A percentile compares a stretch with the other conserved stretches of the same genome.
phyloP scores from a whole-genome alignment of 2,113 vertebrate genomes.

The Malurus alboscapulatus region DNA sequence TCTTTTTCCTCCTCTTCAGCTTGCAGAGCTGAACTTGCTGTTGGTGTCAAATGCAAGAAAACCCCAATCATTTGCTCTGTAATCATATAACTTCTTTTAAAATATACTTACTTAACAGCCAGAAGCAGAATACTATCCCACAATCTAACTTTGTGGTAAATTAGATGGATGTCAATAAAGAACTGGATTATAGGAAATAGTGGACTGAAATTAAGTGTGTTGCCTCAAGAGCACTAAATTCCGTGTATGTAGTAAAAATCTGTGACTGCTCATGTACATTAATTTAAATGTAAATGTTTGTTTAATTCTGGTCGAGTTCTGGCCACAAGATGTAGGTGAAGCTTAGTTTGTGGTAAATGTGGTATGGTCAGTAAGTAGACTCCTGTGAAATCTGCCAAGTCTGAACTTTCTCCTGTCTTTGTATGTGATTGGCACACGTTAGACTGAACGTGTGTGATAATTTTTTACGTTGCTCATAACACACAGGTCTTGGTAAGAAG shows the following conservation, averaged over 20 bases:
- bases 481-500: background rate
- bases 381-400: background rate
- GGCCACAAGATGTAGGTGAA: background rate
- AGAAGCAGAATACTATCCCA: background rate
- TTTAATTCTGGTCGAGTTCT: background rate
- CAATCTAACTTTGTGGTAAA: background rate
- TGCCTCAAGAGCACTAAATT: background rate
- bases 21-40: background rate
- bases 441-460: background rate
- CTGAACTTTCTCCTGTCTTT: background rate
- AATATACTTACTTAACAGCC: background rate
- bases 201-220: background rate
- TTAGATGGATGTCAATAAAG: background rate
- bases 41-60: background rate
- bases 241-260: background rate
- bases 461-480: background rate
- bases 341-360: background rate
- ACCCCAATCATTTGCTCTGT: background rate
- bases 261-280: accelerated
- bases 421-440: accelerated
- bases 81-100: background rate
- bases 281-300: background rate
- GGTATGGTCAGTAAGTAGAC: background rate
- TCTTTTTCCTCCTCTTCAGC: background rate
- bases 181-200: background rate